Conservation (phyloP, 2,797 vertebrate genomes). For the Luscinia luscinia region DNA sequence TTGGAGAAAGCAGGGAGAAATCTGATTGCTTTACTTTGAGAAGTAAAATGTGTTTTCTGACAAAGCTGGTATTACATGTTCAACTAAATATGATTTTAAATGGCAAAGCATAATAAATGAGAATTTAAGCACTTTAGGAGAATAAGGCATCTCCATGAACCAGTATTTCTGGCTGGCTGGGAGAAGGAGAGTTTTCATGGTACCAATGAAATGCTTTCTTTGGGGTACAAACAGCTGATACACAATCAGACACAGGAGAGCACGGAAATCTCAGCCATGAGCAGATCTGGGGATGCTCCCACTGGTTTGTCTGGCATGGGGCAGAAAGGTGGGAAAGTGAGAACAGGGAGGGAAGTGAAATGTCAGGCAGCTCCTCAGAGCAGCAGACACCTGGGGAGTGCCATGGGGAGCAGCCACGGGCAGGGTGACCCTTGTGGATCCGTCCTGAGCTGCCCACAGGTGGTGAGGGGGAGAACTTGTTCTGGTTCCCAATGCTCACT, state of each 20-base stretch:
- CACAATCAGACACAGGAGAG: neutral
- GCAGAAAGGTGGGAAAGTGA: neutral
- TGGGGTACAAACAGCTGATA: neutral
- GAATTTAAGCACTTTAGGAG: neutral
- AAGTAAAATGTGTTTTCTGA: neutral
- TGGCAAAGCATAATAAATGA: neutral
- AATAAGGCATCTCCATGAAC: neutral
- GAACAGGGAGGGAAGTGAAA: neutral
- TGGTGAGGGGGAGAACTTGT: neutral
- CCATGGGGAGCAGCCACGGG: neutral
- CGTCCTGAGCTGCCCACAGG: rapidly evolving
- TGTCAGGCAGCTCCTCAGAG: neutral
- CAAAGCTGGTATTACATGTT: neutral
- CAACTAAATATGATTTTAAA: neutral
- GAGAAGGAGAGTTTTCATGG: neutral
- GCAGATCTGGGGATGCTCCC: neutral
- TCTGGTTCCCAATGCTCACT: neutral
- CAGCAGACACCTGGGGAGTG: neutral
- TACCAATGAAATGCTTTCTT: neutral
- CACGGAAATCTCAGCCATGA: neutral
- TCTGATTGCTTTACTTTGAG: neutral
- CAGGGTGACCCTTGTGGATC: neutral
- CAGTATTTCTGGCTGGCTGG: neutral
- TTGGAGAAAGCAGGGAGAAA: neutral
- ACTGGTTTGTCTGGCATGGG: neutral